These are phyloP conservation scores for Opisthograptis luteolata DNA, from an alignment of 2,888 invertebrate species.

Conservation along the genomic window DNA sequence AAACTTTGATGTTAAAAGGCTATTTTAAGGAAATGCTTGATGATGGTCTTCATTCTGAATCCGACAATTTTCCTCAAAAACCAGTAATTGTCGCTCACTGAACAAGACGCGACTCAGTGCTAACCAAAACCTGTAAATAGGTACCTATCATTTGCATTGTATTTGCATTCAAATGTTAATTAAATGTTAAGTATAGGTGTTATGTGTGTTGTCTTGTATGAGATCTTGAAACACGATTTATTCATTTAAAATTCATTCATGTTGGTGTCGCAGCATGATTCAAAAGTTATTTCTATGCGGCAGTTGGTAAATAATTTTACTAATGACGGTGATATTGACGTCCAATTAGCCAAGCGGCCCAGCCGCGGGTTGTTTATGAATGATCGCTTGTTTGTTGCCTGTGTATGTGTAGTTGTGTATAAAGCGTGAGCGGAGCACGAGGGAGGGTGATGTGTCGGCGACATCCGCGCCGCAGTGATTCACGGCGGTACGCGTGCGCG, in stretches of 20 bases:
- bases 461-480: constrained; percentile 40
- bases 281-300: constrained; percentile 30
- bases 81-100: constrained; percentile 8
- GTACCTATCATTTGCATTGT: no score
- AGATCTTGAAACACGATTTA: constrained; percentile 28
- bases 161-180: constrained; percentile 35
- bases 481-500: constrained; percentile 42
- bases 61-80: constrained; percentile 11
- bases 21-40: no score
- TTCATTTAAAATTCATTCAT: constrained; percentile 33
- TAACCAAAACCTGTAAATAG: constrained; percentile 29
- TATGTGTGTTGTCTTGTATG: no score
- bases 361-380: constrained; percentile 66
- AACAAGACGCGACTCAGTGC: constrained; percentile 13
- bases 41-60: constrained; percentile 11
- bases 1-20: no score
- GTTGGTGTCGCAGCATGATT: constrained; percentile 29
- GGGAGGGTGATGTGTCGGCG: constrained; percentile 39
- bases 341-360: constrained; percentile 45
- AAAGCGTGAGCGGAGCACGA: constrained; percentile 44
- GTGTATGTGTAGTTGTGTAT: constrained; percentile 40
- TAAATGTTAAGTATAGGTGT: no score
- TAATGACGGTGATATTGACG: constrained; percentile 45
- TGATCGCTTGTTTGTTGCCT: constrained; percentile 60
- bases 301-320: constrained; percentile 32